These are phyloP conservation scores for Sisyra nigra DNA, from an alignment of 2,888 invertebrate species.

Conservation along the genomic window DNA sequence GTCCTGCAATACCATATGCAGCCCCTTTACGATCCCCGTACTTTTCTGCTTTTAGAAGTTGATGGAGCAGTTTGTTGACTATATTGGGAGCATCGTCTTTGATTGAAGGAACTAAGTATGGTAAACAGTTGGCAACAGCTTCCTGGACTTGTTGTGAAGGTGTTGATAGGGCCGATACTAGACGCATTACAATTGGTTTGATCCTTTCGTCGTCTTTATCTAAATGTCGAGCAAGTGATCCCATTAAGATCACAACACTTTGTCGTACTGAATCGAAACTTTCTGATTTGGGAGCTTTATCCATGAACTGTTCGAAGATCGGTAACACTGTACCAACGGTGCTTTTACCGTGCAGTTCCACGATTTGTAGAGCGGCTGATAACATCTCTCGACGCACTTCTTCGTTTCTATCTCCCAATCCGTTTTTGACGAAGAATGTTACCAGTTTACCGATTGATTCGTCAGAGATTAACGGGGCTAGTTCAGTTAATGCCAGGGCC, in stretches of 20 bases:
- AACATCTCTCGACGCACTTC: conserved; percentile 81
- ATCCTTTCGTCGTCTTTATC: conserved; percentile 79
- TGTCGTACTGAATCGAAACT: conserved; percentile 87
- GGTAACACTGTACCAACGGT: conserved; percentile 64
- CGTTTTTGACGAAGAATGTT: conserved; percentile 71
- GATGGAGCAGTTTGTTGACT: conserved; percentile 72
- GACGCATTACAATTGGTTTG: conserved; percentile 82
- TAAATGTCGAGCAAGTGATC: conserved; percentile 89
- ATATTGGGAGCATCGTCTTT: conserved; percentile 80
- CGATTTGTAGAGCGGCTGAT: conserved; percentile 79
- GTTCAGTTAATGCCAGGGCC: conserved; percentile 62
- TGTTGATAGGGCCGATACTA: conserved; percentile 83
- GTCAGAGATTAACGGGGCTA: conserved; percentile 56
- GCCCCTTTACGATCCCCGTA: conserved; percentile 91
- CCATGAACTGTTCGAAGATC: conserved; percentile 85
- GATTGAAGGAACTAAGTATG: conserved; percentile 82
- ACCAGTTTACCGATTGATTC: conserved; percentile 53
- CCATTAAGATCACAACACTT: conserved; percentile 93
- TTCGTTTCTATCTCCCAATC: conserved; percentile 72
- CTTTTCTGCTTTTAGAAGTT: conserved; percentile 77
- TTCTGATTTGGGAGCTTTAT: conserved; percentile 81
- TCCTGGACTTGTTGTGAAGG: conserved; percentile 97
- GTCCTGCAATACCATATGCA: conserved; percentile 92
- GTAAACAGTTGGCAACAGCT: conserved; percentile 91
- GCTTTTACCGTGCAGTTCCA: conserved; percentile 84